These are phyloP conservation scores for Drosophila obscura DNA, from an alignment of 1,140 invertebrate genomes.

Conservation along the genomic window DNA sequence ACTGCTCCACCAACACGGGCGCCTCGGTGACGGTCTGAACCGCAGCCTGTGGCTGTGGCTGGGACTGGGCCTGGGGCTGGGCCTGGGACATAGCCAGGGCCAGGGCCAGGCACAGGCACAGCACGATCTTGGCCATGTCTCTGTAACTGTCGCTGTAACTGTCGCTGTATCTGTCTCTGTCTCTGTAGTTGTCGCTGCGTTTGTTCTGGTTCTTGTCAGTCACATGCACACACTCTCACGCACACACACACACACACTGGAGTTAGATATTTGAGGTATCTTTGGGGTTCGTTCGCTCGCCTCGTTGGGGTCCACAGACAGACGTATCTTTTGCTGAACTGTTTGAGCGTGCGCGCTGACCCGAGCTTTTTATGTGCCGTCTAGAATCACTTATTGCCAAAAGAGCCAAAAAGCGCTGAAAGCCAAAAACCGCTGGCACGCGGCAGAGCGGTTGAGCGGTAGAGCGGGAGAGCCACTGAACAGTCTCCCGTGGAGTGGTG, in stretches of 20 bases:
- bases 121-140: conserved; percentile 59
- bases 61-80: background rate
- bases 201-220: background rate
- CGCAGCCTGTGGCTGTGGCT: too few relatives aligned
- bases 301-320: conserved; percentile 73
- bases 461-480: too few relatives aligned
- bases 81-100: conserved; percentile 30
- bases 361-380: conserved; percentile 80
- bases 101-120: conserved; percentile 53
- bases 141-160: background rate
- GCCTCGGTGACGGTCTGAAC: conserved; percentile 27
- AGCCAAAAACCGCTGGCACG: background rate
- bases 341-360: conserved; percentile 71
- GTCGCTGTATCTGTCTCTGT: background rate
- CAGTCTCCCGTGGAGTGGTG: background rate
- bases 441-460: background rate
- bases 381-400: conserved; percentile 57
- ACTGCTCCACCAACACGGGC: conserved; percentile 52
- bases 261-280: background rate
- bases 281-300: conserved; percentile 19
- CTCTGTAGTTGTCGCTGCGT: too few relatives aligned
- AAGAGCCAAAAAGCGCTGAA: conserved; percentile 22
- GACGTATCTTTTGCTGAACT: conserved; percentile 73
- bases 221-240: conserved; percentile 14
- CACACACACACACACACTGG: conserved; percentile 4